Evolutionary conservation across 1,140 invertebrate species (phyloP).

Genomic region (Mycetomoellerius zeteki): DNA sequence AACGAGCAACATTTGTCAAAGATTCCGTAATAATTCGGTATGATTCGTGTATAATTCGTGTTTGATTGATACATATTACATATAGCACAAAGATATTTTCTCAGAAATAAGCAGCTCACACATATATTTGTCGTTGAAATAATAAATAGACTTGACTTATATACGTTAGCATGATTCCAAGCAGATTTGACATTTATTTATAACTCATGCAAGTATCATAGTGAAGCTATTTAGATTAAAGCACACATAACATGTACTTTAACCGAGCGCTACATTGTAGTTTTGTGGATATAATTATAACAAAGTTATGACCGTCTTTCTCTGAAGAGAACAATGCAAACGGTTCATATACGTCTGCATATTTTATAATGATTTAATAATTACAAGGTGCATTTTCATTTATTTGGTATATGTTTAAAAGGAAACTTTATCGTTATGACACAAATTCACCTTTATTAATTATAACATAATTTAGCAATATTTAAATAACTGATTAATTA

Average conservation of each 20-base stretch:
- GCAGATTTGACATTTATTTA: conserved; percentile 50
- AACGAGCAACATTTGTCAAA: not conserved
- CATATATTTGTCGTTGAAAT: not conserved
- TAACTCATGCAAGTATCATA: not conserved
- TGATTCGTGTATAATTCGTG: not conserved
- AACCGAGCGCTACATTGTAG: conserved; percentile 28
- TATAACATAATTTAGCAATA: not conserved
- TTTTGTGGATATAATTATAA: conserved; percentile 46
- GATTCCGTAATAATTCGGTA: not conserved
- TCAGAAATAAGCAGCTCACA: not conserved
- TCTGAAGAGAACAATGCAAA: conserved; percentile 33
- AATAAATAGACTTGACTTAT: not conserved
- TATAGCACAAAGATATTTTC: not conserved
- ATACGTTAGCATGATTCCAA: not conserved
- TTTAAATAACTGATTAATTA: conserved; percentile 58
- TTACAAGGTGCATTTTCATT: conserved; percentile 33
- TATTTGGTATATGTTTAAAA: not conserved
- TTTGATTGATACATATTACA: not conserved
- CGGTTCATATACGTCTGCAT: conserved; percentile 29
- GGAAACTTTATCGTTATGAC: conserved; percentile 4
- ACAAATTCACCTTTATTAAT: conserved; percentile 5
- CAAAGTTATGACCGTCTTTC: conserved; percentile 39
- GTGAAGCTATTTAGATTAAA: not conserved
- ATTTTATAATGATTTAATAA: conserved; percentile 52
- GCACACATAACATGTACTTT: not conserved